phyloP scores from a whole-genome alignment of 37 sponge, comb jelly and placozoan genomes.

The Diacarnus erythraeanus region DNA sequence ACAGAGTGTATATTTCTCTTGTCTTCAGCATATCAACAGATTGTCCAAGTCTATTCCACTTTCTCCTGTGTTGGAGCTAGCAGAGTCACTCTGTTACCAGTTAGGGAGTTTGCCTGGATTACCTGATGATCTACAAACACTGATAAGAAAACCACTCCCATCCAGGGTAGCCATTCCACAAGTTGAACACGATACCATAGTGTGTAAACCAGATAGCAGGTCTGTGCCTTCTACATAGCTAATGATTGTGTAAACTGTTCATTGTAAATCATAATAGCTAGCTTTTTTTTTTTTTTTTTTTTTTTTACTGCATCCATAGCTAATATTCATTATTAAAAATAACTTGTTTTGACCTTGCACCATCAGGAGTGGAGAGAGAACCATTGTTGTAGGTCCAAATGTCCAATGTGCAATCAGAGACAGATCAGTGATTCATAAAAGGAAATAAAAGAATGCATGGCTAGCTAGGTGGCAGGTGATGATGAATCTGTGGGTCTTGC shows the following conservation, averaged over 20 bases:
- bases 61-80: slow-evolving; percentile 50
- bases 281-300: slow-evolving; percentile 5
- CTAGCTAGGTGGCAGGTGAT: no score
- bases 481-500: no score
- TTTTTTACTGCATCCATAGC: no score
- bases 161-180: slow-evolving; percentile 1
- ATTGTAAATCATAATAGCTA: neutral
- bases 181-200: slow-evolving; percentile 25
- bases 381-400: no score
- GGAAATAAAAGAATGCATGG: no score
- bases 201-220: slow-evolving; percentile 34
- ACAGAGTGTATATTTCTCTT: no score
- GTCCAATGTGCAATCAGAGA: no score
- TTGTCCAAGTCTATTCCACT: slow-evolving; percentile 59
- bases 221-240: slow-evolving; percentile 33
- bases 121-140: slow-evolving; percentile 44
- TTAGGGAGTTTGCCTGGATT: slow-evolving; percentile 27
- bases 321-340: no score
- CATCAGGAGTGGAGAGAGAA: no score
- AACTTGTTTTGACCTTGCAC: no score
- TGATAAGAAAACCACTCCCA: slow-evolving; percentile 33
- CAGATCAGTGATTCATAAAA: no score
- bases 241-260: no score
- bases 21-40: slow-evolving; percentile 74
- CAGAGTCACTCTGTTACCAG: slow-evolving; percentile 75